phyloP scores from a whole-genome alignment of 2,113 vertebrate species.

The Nicator chloris region DNA sequence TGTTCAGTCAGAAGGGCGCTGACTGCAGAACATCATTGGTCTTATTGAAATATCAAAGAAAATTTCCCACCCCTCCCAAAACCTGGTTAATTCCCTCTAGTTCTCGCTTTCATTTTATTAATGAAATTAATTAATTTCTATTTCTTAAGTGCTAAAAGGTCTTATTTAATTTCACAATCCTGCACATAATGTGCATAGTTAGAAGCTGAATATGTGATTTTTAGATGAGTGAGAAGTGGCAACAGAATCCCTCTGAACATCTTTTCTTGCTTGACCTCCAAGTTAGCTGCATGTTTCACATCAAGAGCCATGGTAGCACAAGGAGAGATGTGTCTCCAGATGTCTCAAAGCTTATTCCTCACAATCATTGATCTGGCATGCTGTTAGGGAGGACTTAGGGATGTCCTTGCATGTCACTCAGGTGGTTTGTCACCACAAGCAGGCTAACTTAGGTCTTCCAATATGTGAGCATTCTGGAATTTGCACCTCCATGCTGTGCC shows the following conservation, averaged over 20 bases:
- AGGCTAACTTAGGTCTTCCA: not conserved
- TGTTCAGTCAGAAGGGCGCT: not conserved
- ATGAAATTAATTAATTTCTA: not conserved
- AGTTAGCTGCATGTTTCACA: not conserved
- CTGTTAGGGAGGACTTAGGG: not conserved
- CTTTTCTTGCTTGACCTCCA: not conserved
- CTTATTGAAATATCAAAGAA: not conserved
- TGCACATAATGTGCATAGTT: not conserved
- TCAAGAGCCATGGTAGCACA: not conserved
- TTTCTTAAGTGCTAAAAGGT: not conserved
- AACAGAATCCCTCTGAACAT: not conserved
- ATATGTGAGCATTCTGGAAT: not conserved
- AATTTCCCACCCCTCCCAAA: not conserved
- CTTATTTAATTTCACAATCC: not conserved
- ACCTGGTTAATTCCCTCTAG: not conserved
- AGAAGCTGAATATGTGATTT: not conserved
- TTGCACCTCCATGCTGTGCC: not conserved
- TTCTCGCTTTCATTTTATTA: not conserved
- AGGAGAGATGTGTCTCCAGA: not conserved
- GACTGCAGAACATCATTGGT: not conserved
- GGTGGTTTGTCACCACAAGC: not conserved
- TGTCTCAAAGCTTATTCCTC: not conserved
- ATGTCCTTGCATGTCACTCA: not conserved
- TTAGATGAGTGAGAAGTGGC: not conserved
- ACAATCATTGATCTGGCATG: not conserved